Evolutionary conservation across 2,888 invertebrate species (phyloP), one percentile per base, ranked within the genome.

Genomic region (Polia nebulosa): DNA sequence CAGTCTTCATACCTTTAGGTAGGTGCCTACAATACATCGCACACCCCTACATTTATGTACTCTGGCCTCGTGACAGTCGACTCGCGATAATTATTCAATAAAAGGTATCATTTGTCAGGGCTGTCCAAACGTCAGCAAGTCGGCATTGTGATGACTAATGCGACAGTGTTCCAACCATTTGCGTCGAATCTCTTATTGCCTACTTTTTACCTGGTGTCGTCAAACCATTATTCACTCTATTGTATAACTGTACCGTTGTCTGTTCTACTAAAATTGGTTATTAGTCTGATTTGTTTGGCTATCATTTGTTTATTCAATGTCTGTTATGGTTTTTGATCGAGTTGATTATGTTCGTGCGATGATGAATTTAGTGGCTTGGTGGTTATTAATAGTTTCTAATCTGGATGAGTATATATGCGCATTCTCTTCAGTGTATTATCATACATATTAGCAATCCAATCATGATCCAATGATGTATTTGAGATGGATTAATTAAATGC

Each of bases 121-220:
- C 88, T 90, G 93, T 93, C 93, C 90, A 89, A 93, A 92, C 88
- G 94, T 94, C 94, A 90, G 86, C 91, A 91, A 93, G 94, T 93
- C 91, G 91, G 91, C 94, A 89, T 88, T 88, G 90, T 92, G 92
- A 93, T 94, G 94, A 94, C 92, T 93, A 94, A 93, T 93, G 93
- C 89, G 88, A 90, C 91, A 90, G 87, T 92, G 92, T 92, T 90
- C 90, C 92, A 89, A 88, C 90, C 88, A 92, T 93, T 93, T 91
- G 90, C 89, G 88, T 89, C 89, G 87, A 89, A 90, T 90, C 91
- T 91, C 91, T 92, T 92, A 93, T 91, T 92, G 90, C 89, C 89
- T 88, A 91, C 91, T 93, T 94, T 93, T 93, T 93, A 94, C 93
- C 94, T 91, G 94, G 90, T 90, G 91, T 89, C 89, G 85, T 78